These are phyloP conservation scores for Cistogaster globosa DNA, from an alignment of 2,888 invertebrate species.

Conservation along the genomic window DNA sequence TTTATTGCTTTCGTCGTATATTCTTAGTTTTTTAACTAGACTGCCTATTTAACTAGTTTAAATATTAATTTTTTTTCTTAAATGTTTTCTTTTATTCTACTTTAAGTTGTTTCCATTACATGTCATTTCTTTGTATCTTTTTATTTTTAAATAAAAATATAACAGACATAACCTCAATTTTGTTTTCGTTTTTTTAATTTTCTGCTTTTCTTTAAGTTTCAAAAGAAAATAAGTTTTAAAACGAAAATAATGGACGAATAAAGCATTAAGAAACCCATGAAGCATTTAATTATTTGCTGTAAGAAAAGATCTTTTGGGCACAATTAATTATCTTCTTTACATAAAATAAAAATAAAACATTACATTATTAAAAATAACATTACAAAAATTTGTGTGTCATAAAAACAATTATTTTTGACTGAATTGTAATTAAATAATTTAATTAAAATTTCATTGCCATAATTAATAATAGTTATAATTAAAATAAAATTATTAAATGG, in stretches of 20 bases:
- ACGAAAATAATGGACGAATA: neutral
- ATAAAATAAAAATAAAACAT: no score
- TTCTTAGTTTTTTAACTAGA: slow-evolving; percentile 50
- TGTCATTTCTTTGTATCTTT: slow-evolving; percentile 36
- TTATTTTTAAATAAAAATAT: slow-evolving; percentile 9
- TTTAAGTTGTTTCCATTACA: slow-evolving; percentile 47
- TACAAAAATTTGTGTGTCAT: no score
- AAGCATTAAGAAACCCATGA: neutral
- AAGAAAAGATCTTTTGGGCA: neutral
- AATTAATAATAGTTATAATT: no score
- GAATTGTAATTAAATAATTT: no score
- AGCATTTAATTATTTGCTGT: neutral
- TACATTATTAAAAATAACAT: no score
- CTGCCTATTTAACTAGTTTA: slow-evolving; percentile 52
- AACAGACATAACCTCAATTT: slow-evolving; percentile 56
- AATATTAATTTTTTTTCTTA: slow-evolving; percentile 21
- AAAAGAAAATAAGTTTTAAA: neutral
- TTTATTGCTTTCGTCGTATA: slow-evolving; percentile 6
- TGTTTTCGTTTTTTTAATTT: slow-evolving; percentile 33
- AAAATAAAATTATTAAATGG: no score
- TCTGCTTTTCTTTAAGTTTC: neutral
- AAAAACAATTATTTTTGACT: no score
- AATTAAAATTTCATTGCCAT: no score
- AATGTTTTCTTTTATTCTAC: slow-evolving; percentile 37
- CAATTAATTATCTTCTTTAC: neutral